Evolutionary conservation across 2,797 vertebrate genomes (phyloP).

Genomic region (Xiphophorus birchmanni): DNA sequence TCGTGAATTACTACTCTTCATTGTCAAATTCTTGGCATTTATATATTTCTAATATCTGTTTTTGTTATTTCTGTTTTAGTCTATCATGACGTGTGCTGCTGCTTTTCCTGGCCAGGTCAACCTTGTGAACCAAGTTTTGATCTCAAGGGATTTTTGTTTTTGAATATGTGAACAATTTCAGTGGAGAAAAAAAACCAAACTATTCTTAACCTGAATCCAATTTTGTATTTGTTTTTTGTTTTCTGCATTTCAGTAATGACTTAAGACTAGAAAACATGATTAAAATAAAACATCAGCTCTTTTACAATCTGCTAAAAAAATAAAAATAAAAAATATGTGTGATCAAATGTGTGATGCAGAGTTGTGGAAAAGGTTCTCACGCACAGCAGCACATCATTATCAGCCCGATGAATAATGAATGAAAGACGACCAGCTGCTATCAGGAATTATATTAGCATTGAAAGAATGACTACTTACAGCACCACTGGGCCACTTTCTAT

Average conservation of each 20-base stretch:
- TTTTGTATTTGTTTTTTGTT: not conserved
- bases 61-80: too few relatives aligned
- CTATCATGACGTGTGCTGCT: too few relatives aligned
- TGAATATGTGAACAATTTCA: not conserved
- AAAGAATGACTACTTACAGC: conserved; percentile 61
- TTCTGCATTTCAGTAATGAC: not conserved
- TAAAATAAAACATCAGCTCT: not conserved
- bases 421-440: conserved; percentile 61
- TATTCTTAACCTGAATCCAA: not conserved
- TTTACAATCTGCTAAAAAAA: not conserved
- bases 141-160: not conserved
- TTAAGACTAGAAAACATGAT: not conserved
- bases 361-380: conserved; percentile 32
- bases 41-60: too few relatives aligned
- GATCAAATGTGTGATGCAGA: not conserved
- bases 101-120: too few relatives aligned
- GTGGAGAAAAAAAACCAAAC: not conserved
- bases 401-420: conserved; percentile 64
- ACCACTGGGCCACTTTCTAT: conserved; percentile 34
- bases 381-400: conserved; percentile 49
- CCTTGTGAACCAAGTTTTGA: too few relatives aligned
- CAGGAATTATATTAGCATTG: conserved; percentile 70
- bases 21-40: too few relatives aligned
- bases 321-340: not conserved
- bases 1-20: too few relatives aligned